These are phyloP conservation scores for Hyla sarda DNA, from an alignment of 2,113 vertebrate species.

Conservation along the genomic window DNA sequence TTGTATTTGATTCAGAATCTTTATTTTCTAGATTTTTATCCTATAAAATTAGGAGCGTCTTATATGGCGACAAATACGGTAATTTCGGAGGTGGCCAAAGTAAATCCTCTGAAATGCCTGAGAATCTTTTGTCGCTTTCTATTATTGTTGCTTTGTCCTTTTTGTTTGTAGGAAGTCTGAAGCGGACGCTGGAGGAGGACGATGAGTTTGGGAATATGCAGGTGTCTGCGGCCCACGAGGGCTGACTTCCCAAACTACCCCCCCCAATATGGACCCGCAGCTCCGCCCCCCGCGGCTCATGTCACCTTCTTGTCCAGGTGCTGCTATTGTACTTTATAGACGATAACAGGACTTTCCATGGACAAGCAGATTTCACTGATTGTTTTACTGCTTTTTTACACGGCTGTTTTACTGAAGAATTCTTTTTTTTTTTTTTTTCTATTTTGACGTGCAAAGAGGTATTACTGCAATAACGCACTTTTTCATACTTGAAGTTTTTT, in stretches of 20 bases:
- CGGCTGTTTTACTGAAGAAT: constrained; percentile 95
- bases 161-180: constrained; percentile 83
- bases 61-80: too few species aligned
- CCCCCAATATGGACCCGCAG: too few species aligned
- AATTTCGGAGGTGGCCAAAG: too few species aligned
- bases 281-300: constrained; percentile 61
- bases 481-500: constrained; percentile 92
- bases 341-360: constrained; percentile 54
- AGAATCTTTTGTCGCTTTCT: too few species aligned
- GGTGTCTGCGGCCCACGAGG: constrained; percentile 89
- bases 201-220: constrained; percentile 93
- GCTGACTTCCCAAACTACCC: constrained; percentile 79
- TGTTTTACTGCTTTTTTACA: constrained; percentile 76
- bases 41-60: too few species aligned
- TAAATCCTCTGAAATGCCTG: neutral
- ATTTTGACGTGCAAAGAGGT: constrained; percentile 98
- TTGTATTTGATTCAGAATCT: too few species aligned
- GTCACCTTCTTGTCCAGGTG: constrained; percentile 29
- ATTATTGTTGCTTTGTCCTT: neutral
- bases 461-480: constrained; percentile 99
- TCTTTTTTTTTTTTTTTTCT: constrained; percentile 82
- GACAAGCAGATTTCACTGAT: constrained; percentile 78
- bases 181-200: constrained; percentile 92
- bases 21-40: too few species aligned
- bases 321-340: constrained; percentile 31